These are phyloP conservation scores for Pilophorus perplexus DNA, from an alignment of 2,888 invertebrate species.

Conservation along the genomic window DNA sequence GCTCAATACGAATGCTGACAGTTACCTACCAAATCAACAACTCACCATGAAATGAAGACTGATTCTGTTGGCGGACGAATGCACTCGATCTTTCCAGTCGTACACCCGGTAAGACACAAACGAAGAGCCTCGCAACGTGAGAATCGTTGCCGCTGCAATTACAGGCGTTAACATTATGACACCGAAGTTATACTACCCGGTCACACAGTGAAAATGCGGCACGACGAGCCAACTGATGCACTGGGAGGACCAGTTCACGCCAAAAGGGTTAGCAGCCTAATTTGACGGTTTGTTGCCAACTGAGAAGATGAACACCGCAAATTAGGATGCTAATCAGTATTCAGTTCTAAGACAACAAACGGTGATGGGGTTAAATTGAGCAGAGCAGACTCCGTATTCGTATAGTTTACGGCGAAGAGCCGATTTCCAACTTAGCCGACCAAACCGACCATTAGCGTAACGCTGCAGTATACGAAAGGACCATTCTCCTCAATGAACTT, in stretches of 20 bases:
- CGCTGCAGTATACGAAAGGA: no score
- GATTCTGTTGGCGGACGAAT: conserved; percentile 80
- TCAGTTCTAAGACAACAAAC: conserved; percentile 4
- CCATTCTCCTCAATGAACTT: no score
- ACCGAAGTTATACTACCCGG: not conserved
- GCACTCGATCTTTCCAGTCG: conserved; percentile 87
- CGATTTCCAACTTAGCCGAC: no score
- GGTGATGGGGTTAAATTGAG: no score
- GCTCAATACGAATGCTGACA: no score
- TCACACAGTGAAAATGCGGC: no score
- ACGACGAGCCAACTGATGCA: no score
- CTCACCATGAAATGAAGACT: conserved; percentile 82
- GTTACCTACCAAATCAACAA: not conserved
- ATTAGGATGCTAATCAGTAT: conserved; percentile 28
- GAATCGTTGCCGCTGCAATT: conserved; percentile 74
- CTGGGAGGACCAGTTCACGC: no score
- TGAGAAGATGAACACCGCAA: conserved; percentile 13
- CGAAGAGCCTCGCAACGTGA: conserved; percentile 85
- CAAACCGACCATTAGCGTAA: no score
- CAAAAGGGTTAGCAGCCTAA: no score
- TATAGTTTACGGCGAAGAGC: no score
- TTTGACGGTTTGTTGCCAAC: not conserved
- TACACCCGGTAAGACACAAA: conserved; percentile 90
- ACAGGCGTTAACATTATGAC: conserved; percentile 15
- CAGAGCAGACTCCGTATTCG: no score